phyloP scores from a whole-genome alignment of 2,888 invertebrate species.

The Leptinotarsa peninsularis region DNA sequence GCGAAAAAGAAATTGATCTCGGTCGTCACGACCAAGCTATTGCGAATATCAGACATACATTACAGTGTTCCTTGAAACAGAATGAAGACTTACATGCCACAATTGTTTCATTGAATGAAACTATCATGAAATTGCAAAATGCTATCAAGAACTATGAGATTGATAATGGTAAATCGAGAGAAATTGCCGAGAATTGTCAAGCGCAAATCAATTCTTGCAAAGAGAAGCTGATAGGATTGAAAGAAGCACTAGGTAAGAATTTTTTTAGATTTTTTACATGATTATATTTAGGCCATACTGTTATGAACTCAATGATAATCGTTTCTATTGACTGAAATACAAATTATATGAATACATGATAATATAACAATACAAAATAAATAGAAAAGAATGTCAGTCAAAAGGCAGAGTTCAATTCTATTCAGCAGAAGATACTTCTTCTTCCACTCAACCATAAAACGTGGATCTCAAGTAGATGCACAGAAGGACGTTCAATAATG shows the following conservation, averaged over 20 bases:
- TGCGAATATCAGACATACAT: conserved; percentile 62
- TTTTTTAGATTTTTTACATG: neutral
- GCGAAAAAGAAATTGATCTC: conserved; percentile 55
- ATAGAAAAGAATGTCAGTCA: no score
- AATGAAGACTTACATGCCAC: conserved; percentile 55
- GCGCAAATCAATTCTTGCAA: conserved; percentile 49
- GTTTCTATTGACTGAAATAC: no score
- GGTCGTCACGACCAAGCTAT: conserved; percentile 53
- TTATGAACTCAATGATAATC: no score
- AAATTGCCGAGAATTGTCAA: conserved; percentile 45
- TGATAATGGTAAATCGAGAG: conserved; percentile 47
- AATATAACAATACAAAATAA: no score
- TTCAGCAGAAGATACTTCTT: no score
- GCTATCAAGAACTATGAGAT: conserved; percentile 47
- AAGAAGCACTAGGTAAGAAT: conserved; percentile 35
- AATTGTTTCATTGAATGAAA: conserved; percentile 50
- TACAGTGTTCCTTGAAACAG: conserved; percentile 60
- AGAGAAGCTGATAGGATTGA: conserved; percentile 52
- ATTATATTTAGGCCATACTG: no score
- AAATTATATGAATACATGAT: no score
- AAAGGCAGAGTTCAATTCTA: no score
- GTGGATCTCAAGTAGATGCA: no score
- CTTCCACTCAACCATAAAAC: no score
- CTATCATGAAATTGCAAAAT: conserved; percentile 49
- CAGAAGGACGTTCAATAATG: no score